These are phyloP conservation scores for Pomacea canaliculata DNA, from an alignment of 2,888 invertebrate genomes.

Conservation along the genomic window DNA sequence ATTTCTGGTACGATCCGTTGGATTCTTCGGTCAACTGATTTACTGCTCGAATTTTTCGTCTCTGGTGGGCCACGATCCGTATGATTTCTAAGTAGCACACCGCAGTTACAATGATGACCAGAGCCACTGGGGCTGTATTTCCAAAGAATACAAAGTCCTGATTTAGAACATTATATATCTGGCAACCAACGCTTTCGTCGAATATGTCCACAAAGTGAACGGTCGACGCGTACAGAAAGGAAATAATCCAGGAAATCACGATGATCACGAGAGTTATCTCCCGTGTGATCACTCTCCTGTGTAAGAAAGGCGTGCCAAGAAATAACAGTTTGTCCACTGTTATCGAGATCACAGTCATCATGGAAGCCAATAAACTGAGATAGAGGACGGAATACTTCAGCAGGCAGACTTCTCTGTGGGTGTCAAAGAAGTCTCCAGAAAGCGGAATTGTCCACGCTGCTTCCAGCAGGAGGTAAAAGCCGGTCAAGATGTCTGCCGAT, in stretches of 20 bases:
- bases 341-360: constrained; percentile 8
- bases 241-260: not conserved
- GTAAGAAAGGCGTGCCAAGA: constrained; percentile 5
- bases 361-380: constrained; percentile 4
- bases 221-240: not conserved
- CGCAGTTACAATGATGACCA: not conserved
- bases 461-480: constrained; percentile 1
- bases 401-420: not conserved
- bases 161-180: not conserved
- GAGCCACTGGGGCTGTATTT: constrained; percentile 7
- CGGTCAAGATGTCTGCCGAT: constrained; percentile 1
- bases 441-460: not conserved
- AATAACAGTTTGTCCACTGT: constrained; percentile 7
- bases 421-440: constrained; percentile 1
- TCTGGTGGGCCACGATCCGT: constrained; percentile 4
- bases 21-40: not conserved
- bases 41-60: constrained; percentile 1
- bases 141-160: constrained; percentile 2
- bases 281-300: not conserved
- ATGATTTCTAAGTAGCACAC: constrained; percentile 12
- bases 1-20: constrained; percentile 3
- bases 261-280: not conserved
- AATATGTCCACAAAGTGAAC: not conserved
- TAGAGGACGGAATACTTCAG: constrained; percentile 3
- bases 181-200: not conserved